Conservation (phyloP, 2,113 vertebrate species). For the Pitta sordida region DNA sequence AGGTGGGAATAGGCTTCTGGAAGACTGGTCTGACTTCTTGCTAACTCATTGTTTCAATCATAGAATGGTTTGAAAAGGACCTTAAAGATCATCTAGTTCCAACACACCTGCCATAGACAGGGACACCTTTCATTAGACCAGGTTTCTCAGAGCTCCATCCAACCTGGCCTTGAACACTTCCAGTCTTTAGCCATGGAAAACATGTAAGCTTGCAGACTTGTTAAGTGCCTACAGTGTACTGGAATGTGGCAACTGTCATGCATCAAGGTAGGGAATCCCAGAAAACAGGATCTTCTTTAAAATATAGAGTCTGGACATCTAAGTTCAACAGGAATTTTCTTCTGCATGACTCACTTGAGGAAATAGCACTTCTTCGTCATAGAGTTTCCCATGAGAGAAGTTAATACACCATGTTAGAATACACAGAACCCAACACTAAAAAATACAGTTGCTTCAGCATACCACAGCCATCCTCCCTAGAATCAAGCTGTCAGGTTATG, state of each 20-base stretch:
- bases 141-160: neutral
- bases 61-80: neutral
- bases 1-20: neutral
- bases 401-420: neutral
- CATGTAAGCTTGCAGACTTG: accelerated
- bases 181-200: neutral
- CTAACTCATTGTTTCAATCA: neutral
- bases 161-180: neutral
- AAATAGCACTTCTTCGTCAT: neutral
- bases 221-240: neutral
- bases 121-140: neutral
- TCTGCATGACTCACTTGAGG: neutral
- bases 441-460: neutral
- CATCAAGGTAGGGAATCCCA: neutral
- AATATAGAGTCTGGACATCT: neutral
- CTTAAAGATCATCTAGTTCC: neutral
- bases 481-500: neutral
- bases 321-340: neutral
- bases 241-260: neutral
- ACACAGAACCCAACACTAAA: neutral
- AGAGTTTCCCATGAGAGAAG: neutral
- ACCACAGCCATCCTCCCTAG: neutral
- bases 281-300: neutral
- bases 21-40: neutral
- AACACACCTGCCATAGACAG: neutral